phyloP scores from a whole-genome alignment of 2,888 invertebrate genomes.

The Lamellibrachia satsuma region DNA sequence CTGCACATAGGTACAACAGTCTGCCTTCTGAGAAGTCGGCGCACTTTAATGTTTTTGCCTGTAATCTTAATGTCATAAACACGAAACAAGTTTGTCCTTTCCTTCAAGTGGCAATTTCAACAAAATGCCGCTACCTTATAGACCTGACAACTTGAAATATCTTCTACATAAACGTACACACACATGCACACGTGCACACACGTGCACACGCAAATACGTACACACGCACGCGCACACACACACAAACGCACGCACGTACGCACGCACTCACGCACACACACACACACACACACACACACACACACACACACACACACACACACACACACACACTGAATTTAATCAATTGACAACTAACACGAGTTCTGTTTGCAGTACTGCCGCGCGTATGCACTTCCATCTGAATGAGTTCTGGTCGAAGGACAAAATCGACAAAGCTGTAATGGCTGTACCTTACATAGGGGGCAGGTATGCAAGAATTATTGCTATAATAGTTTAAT shows the following conservation, averaged over 20 bases:
- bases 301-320: background rate
- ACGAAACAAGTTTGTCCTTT: too few relatives aligned
- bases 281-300: background rate
- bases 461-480: background rate
- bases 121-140: too few relatives aligned
- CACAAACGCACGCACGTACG: background rate
- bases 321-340: background rate
- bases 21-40: too few relatives aligned
- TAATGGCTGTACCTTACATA: slow-evolving; percentile 30
- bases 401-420: slow-evolving; percentile 31
- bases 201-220: background rate
- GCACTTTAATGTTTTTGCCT: too few relatives aligned
- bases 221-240: background rate
- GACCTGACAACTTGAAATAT: background rate
- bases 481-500: too few relatives aligned
- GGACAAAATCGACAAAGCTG: slow-evolving; percentile 24
- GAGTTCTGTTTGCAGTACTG: slow-evolving; percentile 25
- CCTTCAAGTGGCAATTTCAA: too few relatives aligned
- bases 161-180: background rate
- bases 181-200: background rate
- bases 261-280: background rate
- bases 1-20: too few relatives aligned
- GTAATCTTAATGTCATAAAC: too few relatives aligned
- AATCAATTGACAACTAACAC: background rate
- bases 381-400: slow-evolving; percentile 33